Base-by-base conservation (phyloP, 2,797 vertebrate genomes). In the Microchirus variegatus region DNA sequence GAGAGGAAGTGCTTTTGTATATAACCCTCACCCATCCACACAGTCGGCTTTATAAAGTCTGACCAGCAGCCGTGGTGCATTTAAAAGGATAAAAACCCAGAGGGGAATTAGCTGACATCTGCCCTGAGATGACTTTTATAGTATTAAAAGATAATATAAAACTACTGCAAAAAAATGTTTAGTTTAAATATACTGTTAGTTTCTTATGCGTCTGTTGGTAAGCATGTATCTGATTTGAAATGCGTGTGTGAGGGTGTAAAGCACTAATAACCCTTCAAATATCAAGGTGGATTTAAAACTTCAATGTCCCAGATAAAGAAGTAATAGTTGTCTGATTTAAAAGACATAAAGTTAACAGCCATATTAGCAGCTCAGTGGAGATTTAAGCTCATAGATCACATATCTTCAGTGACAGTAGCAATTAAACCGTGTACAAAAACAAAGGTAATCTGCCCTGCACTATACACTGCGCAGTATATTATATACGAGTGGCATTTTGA, bases 1-100 rank as follows among this genome's bases (percentile, higher is more conserved):
- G 78, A 53, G 77, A 64, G 70, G 72, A 84, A 83, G 74, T 63
- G 70, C 79, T 85, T 87, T 85, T 86, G 73, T 86, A 65, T 86
- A 65, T 51, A 68, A 67, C 73, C 70, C 70, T 83, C 76, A 73
- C 35, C 59, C 73, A 16, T 63, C 43, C 60, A 70, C 77, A 80
- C 67, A 59, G 63, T 61, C 67, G 53, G 79, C 81, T 87, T 87
- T 83, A 76, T 31, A 76, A 71, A 26, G 56, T 77, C 66, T 70
- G 81, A 77, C 80, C 77, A 71, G 72, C 63, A 66, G 74, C 65
- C 53, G 38, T 42, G 51, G 4, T 74, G 43, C 9, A 59, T 63
- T 77, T 54, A 68, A 62, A 71, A 17, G 46, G 31, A 52, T 61
- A 11, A 60, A 80, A 70, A 56, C 37, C 40, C 60, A 59, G 60